Evolutionary conservation across 2,888 invertebrate genomes (phyloP).

Genomic region (Geophilus truncorum): DNA sequence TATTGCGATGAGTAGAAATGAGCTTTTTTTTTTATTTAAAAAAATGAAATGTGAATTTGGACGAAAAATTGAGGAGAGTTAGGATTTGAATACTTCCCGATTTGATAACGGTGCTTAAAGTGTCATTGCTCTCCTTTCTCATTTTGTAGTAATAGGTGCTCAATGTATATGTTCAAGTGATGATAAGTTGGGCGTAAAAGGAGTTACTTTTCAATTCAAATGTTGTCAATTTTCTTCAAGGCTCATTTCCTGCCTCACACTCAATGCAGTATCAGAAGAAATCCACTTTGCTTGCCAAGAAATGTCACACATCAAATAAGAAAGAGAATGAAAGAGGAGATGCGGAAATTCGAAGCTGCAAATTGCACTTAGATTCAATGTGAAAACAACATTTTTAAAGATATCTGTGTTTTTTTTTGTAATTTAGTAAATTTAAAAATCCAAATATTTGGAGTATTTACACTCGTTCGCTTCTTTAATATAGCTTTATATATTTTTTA

Average conservation of each 20-base stretch:
- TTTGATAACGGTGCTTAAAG: conserved; percentile 19
- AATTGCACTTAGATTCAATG: background rate
- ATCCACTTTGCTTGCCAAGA: conserved; percentile 23
- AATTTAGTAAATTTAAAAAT: background rate
- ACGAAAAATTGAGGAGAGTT: background rate
- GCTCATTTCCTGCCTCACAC: conserved; percentile 3
- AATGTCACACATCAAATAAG: conserved; percentile 18
- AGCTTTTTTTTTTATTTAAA: background rate
- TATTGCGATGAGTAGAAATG: too few relatives aligned
- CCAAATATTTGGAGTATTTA: too few relatives aligned
- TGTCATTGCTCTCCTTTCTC: conserved; percentile 3
- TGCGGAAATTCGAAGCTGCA: conserved; percentile 1
- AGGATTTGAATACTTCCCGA: background rate
- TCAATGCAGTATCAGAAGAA: background rate
- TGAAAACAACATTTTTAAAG: background rate
- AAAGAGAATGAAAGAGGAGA: background rate
- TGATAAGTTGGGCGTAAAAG: conserved; percentile 25
- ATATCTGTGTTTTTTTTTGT: background rate
- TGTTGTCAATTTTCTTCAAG: conserved; percentile 22
- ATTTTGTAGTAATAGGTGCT: background rate
- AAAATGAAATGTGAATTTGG: background rate
- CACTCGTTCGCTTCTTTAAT: too few relatives aligned
- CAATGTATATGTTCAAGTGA: conserved; percentile 11
- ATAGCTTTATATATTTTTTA: too few relatives aligned
- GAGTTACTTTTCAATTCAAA: conserved; percentile 27